phyloP scores from a whole-genome alignment of 2,888 invertebrate genomes.

The Polydrusus pterygomalis region DNA sequence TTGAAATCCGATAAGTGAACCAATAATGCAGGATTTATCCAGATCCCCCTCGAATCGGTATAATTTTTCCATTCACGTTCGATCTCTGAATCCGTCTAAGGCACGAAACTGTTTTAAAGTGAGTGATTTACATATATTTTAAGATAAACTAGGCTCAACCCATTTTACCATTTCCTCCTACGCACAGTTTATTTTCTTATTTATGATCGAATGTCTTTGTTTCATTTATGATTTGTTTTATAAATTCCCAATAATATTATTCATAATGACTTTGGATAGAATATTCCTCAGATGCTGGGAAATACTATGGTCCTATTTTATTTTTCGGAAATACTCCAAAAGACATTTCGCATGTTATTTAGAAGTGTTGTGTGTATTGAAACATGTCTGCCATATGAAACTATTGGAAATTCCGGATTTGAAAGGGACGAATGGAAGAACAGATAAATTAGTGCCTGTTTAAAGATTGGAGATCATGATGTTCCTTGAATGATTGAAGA shows the following conservation, averaged over 20 bases:
- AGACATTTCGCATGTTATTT: no score
- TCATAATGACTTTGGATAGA: neutral
- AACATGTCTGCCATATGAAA: no score
- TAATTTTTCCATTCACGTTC: slow-evolving; percentile 56
- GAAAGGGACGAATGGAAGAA: no score
- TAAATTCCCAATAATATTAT: neutral
- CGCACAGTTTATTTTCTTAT: slow-evolving; percentile 32
- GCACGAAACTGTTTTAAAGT: slow-evolving; percentile 54
- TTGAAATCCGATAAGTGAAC: slow-evolving; percentile 54
- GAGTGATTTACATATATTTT: slow-evolving; percentile 54
- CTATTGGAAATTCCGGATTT: no score
- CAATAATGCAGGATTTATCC: slow-evolving; percentile 54
- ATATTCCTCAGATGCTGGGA: no score
- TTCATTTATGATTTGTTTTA: neutral
- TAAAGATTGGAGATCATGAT: no score
- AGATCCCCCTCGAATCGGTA: slow-evolving; percentile 54
- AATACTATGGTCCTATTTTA: no score
- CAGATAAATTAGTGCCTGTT: no score
- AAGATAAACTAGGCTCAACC: slow-evolving; percentile 27
- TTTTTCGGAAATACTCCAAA: no score
- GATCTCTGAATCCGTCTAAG: slow-evolving; percentile 53
- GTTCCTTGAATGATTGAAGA: no score
- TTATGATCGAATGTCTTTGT: neutral
- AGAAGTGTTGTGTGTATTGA: no score
- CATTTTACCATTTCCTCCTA: slow-evolving; percentile 27